Evolutionary conservation across 2,113 vertebrate genomes (phyloP), one percentile per base, ranked within the genome.

Genomic region (Cromileptes altivelis): DNA sequence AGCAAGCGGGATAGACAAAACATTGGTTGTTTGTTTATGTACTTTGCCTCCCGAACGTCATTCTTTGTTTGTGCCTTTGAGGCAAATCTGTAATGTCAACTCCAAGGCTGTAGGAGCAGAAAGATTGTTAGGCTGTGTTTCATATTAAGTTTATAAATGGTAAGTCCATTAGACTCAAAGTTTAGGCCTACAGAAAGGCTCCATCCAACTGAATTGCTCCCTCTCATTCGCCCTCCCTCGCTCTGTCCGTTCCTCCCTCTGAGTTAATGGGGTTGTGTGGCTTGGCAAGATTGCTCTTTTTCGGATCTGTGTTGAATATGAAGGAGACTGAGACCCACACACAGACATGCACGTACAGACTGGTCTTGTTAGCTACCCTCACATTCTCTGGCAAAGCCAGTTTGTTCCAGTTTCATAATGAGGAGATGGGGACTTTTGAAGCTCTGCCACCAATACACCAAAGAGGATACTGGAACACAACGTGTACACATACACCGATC

Each of bases 361-460:
- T 89, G 90, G 86, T 92, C 87, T 94, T 91, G 91, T 94, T 94
- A 92, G 88, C 84, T 84, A 75, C 85, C 92, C 91, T 92, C 87
- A 62, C 89, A 89, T 91, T 90, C 86, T 77, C 82, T 89, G 80
- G 79, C 87, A 88, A 79, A 94, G 81, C 86, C 82, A 75, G 89
- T 92, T 87, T 92, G 94, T 93, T 94, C 92, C 90, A 93, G 84
- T 94, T 94, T 92, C 21, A 86, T 93, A 94, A 94, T 93, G 90
- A 93, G 89, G 87, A 85, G 84, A 90, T 78, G 82, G 81, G 83
- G 61, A 87, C 69, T 88, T 91, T 90, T 92, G 90, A 91, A 86
- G 85, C 80, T 23, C 49, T 81, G 85, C 92, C 88, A 88, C 77
- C 2, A 53, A 80, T 86, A 81, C 68, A 89, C 85, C 76, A 85